phyloP scores from a whole-genome alignment of 1,140 invertebrate species.

The Himalopsyche phryganea region DNA sequence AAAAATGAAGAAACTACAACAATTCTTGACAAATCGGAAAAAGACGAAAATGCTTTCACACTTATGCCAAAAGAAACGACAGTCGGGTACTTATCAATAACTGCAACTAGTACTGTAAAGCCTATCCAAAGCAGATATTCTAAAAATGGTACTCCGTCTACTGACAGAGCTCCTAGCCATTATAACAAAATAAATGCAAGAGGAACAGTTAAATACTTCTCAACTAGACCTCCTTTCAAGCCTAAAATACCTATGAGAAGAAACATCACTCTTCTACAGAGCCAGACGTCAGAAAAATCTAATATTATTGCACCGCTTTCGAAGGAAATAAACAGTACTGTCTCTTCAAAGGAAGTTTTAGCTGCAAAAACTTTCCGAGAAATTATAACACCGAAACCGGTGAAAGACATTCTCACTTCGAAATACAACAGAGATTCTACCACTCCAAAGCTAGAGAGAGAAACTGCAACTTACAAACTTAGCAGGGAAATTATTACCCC shows the following conservation, averaged over 20 bases:
- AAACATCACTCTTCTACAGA: conserved; percentile 3
- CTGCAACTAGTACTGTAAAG: neutral
- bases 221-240: conserved; percentile 29
- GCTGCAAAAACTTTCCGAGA: too few relatives aligned
- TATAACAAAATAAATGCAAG: conserved; percentile 23
- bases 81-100: conserved; percentile 10
- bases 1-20: neutral
- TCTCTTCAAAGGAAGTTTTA: too few relatives aligned
- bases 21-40: neutral
- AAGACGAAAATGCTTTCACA: neutral
- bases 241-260: conserved; percentile 24
- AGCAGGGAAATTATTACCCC: conserved; percentile 2
- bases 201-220: conserved; percentile 29
- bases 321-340: too few relatives aligned
- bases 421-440: too few relatives aligned
- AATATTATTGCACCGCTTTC: conserved; percentile 2
- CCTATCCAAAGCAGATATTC: conserved; percentile 2
- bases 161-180: conserved; percentile 1
- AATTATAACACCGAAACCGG: too few relatives aligned
- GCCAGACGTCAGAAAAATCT: conserved; percentile 5
- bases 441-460: neutral
- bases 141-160: neutral
- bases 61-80: conserved; percentile 18
- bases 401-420: too few relatives aligned
- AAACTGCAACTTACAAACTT: neutral